A percentile compares a stretch with the other conserved stretches of the same genome.
phyloP scores from a whole-genome alignment of 2,113 vertebrate genomes.

The Myxocyprinus asiaticus region DNA sequence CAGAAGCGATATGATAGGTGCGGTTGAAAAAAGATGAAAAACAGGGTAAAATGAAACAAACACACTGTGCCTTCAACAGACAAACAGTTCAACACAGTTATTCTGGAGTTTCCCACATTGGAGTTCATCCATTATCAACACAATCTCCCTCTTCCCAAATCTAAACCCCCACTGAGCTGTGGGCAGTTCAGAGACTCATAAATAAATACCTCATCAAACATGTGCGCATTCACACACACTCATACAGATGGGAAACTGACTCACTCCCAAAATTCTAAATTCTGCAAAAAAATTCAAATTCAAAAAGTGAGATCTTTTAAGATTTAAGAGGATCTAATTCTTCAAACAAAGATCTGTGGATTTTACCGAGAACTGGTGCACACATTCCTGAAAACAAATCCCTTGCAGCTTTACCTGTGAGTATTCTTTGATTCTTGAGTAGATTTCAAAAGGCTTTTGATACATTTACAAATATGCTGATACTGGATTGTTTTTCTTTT shows the following conservation, averaged over 20 bases:
- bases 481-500: neutral
- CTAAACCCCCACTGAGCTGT: slow-evolving; percentile 18
- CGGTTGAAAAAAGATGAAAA: no score
- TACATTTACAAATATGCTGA: no score
- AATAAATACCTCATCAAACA: slow-evolving; percentile 23
- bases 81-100: neutral
- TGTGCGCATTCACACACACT: slow-evolving; percentile 7
- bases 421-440: neutral
- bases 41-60: slow-evolving; percentile 12
- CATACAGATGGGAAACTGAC: neutral
- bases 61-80: slow-evolving; percentile 6
- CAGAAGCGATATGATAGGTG: no score
- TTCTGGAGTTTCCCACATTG: slow-evolving; percentile 39
- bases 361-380: neutral
- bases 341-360: neutral
- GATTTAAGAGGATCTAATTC: neutral
- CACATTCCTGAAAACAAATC: neutral
- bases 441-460: no score
- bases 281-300: no score
- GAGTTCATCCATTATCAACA: slow-evolving; percentile 7
- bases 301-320: no score
- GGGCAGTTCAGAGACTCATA: slow-evolving; percentile 29
- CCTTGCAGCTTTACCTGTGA: neutral
- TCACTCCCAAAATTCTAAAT: no score
- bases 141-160: slow-evolving; percentile 16